Conservation (phyloP, 2,888 invertebrate genomes). For the Cryptus armator region DNA sequence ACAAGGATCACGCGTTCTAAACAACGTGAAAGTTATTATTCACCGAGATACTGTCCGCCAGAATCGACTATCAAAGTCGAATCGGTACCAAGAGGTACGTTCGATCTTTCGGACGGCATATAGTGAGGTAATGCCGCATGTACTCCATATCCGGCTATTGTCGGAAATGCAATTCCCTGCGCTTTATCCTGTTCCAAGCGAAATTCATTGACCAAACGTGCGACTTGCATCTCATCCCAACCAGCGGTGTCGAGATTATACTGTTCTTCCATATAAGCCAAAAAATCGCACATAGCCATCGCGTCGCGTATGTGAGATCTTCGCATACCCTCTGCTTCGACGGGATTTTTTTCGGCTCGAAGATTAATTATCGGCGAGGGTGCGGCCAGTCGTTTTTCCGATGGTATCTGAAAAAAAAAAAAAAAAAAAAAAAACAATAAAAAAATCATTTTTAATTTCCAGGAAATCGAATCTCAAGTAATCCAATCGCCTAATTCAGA, state of each 20-base stretch:
- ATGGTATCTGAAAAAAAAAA: conserved; percentile 82
- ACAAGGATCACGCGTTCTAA: neutral
- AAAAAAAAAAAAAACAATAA: neutral
- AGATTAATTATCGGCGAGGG: conserved; percentile 94
- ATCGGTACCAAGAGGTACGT: conserved; percentile 89
- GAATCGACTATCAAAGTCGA: conserved; percentile 96
- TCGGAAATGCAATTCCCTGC: conserved; percentile 93
- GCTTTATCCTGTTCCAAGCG: conserved; percentile 90
- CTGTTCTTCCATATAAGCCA: conserved; percentile 90
- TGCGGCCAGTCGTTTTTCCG: conserved; percentile 87
- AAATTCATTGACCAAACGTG: conserved; percentile 90
- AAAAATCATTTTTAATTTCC: neutral
- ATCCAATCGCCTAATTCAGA: conserved; percentile 12
- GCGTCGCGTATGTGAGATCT: conserved; percentile 95
- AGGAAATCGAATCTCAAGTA: no score
- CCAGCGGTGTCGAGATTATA: conserved; percentile 81
- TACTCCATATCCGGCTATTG: conserved; percentile 94
- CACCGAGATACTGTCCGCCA: conserved; percentile 96
- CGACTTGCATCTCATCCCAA: conserved; percentile 91
- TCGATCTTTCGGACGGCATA: conserved; percentile 89
- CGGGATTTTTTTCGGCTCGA: conserved; percentile 94
- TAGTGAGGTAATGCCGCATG: conserved; percentile 97
- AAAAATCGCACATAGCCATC: conserved; percentile 94
- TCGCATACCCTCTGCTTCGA: conserved; percentile 93
- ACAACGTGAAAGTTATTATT: conserved; percentile 57